A percentile compares a stretch with the other conserved stretches of the same genome.
Conservation (phyloP, 2,888 invertebrate genomes). For the Dastarcus helophoroides region DNA sequence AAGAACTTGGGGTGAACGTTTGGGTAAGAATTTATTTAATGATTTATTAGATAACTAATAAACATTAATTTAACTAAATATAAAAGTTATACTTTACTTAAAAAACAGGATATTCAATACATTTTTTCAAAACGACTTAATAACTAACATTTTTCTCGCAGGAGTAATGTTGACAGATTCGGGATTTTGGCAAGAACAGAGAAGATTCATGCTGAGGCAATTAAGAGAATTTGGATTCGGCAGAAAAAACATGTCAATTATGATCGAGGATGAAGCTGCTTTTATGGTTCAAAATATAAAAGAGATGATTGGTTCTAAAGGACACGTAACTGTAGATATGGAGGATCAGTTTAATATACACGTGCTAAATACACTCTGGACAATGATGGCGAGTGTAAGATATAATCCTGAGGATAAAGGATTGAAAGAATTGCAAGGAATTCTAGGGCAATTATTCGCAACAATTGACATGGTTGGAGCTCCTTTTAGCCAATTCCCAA, state of each 20-base stretch:
- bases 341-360: constrained; percentile 65
- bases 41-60: too few species aligned
- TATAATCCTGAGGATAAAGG: constrained; percentile 60
- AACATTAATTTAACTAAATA: too few species aligned
- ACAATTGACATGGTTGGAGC: constrained; percentile 74
- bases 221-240: constrained; percentile 76
- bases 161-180: constrained; percentile 59
- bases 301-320: constrained; percentile 34
- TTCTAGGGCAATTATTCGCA: constrained; percentile 59
- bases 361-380: constrained; percentile 71
- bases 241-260: constrained; percentile 59
- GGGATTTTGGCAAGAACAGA: constrained; percentile 52
- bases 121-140: too few species aligned
- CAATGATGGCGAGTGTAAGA: constrained; percentile 68
- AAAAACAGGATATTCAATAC: too few species aligned
- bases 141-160: too few species aligned
- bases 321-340: constrained; percentile 49
- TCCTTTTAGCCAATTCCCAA: constrained; percentile 68
- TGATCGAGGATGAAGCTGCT: constrained; percentile 58
- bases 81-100: too few species aligned
- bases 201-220: constrained; percentile 64
- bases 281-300: constrained; percentile 49
- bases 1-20: constrained; percentile 63
- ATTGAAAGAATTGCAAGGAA: constrained; percentile 52
- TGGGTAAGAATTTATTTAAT: constrained; percentile 38